A percentile compares a stretch with the other conserved stretches of the same genome.
Conservation (phyloP, 2,888 invertebrate species). For the Endotricha flammealis region DNA sequence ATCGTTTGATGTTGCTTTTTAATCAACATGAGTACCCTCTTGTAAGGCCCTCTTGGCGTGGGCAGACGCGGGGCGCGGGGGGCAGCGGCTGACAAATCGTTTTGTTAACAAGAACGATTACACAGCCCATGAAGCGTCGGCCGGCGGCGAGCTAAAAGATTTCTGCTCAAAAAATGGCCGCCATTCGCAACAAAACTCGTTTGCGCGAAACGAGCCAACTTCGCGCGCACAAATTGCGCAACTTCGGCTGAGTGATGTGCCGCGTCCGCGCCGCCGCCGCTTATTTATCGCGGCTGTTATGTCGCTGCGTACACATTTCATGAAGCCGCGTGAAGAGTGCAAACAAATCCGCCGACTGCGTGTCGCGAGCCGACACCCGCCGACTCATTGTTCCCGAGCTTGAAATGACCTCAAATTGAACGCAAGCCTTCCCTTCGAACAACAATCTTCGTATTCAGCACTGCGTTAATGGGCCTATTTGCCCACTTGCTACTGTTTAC, state of each 20-base stretch:
- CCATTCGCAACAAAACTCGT: slow-evolving; percentile 1
- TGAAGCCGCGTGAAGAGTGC: too few relatives aligned
- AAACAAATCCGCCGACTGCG: too few relatives aligned
- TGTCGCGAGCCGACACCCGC: too few relatives aligned
- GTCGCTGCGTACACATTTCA: too few relatives aligned
- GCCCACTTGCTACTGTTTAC: too few relatives aligned
- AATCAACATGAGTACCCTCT: not conserved
- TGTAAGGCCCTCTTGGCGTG: not conserved
- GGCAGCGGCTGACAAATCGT: not conserved
- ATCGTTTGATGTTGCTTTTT: not conserved
- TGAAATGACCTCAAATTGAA: too few relatives aligned
- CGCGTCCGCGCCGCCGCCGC: not conserved
- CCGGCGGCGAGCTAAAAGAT: not conserved
- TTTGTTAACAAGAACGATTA: slow-evolving; percentile 1
- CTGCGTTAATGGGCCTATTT: too few relatives aligned
- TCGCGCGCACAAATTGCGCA: not conserved
- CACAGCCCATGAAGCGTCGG: not conserved
- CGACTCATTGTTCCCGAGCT: too few relatives aligned
- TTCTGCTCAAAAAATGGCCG: not conserved
- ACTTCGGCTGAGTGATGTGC: not conserved
- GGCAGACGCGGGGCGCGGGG: not conserved
- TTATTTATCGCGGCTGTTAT: too few relatives aligned
- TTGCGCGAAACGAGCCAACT: not conserved
- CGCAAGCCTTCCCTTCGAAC: too few relatives aligned
- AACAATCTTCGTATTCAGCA: too few relatives aligned